Evolutionary conservation across 2,113 vertebrate species (phyloP).

Genomic region (Atrichornis clamosus): DNA sequence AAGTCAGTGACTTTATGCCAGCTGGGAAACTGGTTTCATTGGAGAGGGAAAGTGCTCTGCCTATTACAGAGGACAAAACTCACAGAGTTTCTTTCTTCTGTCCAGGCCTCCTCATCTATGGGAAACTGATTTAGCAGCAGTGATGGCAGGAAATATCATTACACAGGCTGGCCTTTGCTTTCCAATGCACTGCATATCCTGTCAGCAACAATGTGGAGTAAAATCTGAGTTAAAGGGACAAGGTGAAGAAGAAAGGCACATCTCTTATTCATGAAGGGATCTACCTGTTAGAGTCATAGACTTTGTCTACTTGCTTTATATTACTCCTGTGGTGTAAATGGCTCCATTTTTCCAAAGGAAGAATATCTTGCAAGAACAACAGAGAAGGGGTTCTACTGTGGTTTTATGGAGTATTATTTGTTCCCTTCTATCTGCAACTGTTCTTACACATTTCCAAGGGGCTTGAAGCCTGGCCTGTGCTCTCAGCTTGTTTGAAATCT

Average conservation of each 20-base stretch:
- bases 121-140: slow-evolving; percentile 4
- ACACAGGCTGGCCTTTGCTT: background rate
- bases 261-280: background rate
- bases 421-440: background rate
- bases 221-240: background rate
- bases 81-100: background rate
- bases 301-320: background rate
- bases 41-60: slow-evolving; percentile 18
- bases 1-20: background rate
- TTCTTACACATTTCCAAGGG: background rate
- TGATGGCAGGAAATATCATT: background rate
- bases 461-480: background rate
- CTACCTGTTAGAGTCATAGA: background rate
- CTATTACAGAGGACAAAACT: background rate
- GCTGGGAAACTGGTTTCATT: background rate
- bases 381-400: background rate
- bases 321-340: background rate
- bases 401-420: background rate
- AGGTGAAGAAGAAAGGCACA: background rate
- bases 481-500: background rate
- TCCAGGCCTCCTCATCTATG: background rate
- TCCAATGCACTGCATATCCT: background rate
- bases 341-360: background rate
- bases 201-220: background rate
- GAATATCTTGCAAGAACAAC: background rate